A percentile compares a stretch with the other conserved stretches of the same genome.
Evolutionary conservation across 1,140 invertebrate genomes (phyloP).

Genomic region (Mizuhopecten yessoensis): DNA sequence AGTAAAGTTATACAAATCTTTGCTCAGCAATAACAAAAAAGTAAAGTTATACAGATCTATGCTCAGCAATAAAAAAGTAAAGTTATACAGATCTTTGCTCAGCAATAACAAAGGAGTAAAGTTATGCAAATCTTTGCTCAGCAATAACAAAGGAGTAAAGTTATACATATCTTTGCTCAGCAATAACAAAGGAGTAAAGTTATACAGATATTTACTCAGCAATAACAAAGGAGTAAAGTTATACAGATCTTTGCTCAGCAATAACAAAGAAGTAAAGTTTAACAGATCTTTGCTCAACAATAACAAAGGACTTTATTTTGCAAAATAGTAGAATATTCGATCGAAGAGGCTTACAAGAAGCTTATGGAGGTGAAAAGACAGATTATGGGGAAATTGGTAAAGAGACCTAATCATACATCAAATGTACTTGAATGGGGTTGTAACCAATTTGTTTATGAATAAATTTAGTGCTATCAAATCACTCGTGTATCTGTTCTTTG

Average conservation of each 20-base stretch:
- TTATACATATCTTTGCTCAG: no score
- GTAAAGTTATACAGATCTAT: no score
- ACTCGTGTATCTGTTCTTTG: neutral
- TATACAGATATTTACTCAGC: no score
- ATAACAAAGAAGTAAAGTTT: neutral
- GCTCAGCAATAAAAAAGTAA: no score
- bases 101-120: no score
- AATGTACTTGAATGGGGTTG: neutral
- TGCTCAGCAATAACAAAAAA: neutral
- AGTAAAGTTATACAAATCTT: no score
- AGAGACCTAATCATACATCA: neutral
- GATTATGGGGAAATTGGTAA: neutral
- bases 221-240: no score
- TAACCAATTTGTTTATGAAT: slow-evolving; percentile 5
- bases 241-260: neutral
- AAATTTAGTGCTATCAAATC: neutral
- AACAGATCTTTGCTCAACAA: neutral
- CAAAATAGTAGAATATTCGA: neutral
- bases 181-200: no score
- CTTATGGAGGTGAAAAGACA: neutral
- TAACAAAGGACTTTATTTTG: neutral
- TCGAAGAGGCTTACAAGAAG: neutral
- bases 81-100: no score
- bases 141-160: no score
- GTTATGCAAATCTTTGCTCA: no score